Base-by-base conservation (phyloP, 2,797 vertebrate genomes). In the Phoxinus dragarum region DNA sequence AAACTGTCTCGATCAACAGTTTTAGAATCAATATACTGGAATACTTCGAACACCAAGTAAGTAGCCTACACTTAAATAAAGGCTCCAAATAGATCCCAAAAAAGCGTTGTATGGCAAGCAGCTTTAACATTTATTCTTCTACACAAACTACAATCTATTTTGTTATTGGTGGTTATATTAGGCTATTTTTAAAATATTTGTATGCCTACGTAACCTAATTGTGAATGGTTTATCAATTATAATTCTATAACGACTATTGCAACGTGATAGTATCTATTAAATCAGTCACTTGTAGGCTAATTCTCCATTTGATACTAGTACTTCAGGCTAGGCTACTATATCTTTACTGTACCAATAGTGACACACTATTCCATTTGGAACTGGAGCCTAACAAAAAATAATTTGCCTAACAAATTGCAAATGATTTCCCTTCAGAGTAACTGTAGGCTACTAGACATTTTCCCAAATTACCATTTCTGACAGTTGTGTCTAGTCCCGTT, bases 21-120 rank as follows among this genome's bases (percentile, higher is more conserved):
- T 38, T 88, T 96, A 90, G 94, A 95, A 78, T 94, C 95, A 42
- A 87, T 96, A 91, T 93, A 93, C 88, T 96, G 95, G 95, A 95
- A 94, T 87, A 92, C 91, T 78, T 94, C 95, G 81, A 95, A 95
- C 64, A 83, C 91, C n/a, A 95, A 94, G 95, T 96, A 91, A 93
- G 95, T 92, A 12, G 44, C 3, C 10, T 44, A 52, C 11, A 42
- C 16, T 80, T 49, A 36, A 80, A 79, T 66, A 3, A 6, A 31
- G 2, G 6, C n/a, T 80, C 16, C 56, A 61, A n/a, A 61, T 61
- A 14, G n/a, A 67, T 2, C 40, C 4, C 56, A 0, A 27, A 78
- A 40, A 78, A 61, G 36, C 4, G 27, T 7, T 38, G 31, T 44
- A 79, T 61, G 56, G 40, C 54, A 61, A 66, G 59, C 38, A 67